Base-by-base conservation (phyloP, 2,888 invertebrate genomes). In the Thyatira batis region DNA sequence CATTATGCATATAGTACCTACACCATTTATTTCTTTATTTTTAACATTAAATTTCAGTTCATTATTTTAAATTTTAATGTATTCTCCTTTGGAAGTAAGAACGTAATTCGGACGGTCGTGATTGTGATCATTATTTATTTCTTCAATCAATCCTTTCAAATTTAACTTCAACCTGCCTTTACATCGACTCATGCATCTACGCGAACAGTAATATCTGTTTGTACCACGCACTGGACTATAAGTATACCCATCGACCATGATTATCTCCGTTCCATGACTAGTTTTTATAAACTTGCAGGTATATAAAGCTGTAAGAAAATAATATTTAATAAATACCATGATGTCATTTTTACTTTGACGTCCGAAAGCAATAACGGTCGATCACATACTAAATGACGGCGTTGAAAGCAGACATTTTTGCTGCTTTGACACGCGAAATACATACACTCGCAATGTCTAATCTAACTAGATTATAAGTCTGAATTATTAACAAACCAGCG, bases 81-180 rank as follows among this genome's bases (percentile, higher is more conserved):
- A 39, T 5, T 0, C 8, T 39, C 39, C 39, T 39, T 17, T 8
- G 17, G 13, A 0, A 6, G 39, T 39, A 0, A 17, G 2, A 13
- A 39, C 0, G 17, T 39, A 39, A 17, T 39, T 39, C 39, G 39
- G 39, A 17, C 13, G 39, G 2, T 39, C 2, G 17, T 39, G 39
- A 17, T 39, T 39, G 8, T 39, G 39, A 17, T 17, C 39, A 8
- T 17, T 39, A 39, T 39, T 1, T 17, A 39, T 39, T n/a, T n/a
- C 4, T 17, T 58, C 52, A 6, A 77, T 57, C 10, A 23, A 54
- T 2, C 69, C 63, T 0, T 46, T 5, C 0, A 33, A 44, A 5
- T 69, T 61, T 10, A 79, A 52, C 23, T 69, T 74, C 3, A 80
- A 52, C 9, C 63, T 58, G 0, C 73, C 76, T 27, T 60, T 70